Conservation (phyloP, 2,888 invertebrate genomes). For the Anthophora plumipes region DNA sequence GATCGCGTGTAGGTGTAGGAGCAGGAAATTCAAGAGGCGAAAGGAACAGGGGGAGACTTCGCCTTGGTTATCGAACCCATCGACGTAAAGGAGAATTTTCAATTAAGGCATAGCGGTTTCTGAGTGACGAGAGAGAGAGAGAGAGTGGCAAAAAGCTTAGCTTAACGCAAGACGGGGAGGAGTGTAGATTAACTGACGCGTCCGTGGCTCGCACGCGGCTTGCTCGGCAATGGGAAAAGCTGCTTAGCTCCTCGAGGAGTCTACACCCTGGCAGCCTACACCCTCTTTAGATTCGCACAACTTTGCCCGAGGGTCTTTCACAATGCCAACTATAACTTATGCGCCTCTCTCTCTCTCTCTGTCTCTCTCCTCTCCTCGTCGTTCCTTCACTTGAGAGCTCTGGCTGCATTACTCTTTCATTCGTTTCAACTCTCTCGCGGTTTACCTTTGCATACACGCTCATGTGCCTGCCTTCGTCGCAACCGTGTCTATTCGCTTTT, state of each 20-base stretch:
- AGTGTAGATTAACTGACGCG: conserved; percentile 65
- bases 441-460: conserved; percentile 40
- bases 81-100: conserved; percentile 44
- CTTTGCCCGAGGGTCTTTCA: conserved; percentile 73
- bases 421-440: conserved; percentile 43
- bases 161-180: conserved; percentile 50
- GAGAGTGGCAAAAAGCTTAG: conserved; percentile 57
- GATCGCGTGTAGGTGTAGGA: too few species aligned
- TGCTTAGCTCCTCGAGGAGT: conserved; percentile 68
- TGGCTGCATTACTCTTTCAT: conserved; percentile 46
- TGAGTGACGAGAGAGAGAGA: conserved; percentile 3
- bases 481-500: conserved; percentile 32
- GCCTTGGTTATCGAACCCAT: conserved; percentile 21
- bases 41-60: neutral
- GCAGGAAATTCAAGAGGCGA: neutral
- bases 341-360: conserved; percentile 40
- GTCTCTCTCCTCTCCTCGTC: neutral
- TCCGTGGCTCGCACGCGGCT: conserved; percentile 42
- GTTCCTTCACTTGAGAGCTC: conserved; percentile 23
- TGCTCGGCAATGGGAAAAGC: conserved; percentile 70
- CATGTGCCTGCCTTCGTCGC: conserved; percentile 6
- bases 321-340: conserved; percentile 78
- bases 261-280: conserved; percentile 33
- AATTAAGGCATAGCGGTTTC: conserved; percentile 51
- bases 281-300: conserved; percentile 68